phyloP scores from a whole-genome alignment of 2,797 vertebrate species.

The Dipus sagitta region DNA sequence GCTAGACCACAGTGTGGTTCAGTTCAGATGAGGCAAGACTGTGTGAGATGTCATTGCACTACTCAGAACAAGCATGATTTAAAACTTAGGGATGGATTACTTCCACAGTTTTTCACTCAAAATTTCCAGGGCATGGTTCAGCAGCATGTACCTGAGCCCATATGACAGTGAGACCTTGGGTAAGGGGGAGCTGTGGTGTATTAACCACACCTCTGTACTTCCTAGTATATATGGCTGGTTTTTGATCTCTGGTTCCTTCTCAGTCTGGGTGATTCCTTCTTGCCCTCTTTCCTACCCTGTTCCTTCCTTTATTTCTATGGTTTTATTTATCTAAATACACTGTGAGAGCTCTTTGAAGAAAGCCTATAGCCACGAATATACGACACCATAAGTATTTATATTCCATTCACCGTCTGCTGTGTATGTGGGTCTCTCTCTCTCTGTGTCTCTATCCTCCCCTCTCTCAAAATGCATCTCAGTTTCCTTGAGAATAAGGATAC shows the following conservation, averaged over 20 bases:
- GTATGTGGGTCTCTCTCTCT: not conserved
- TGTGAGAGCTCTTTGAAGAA: conserved; percentile 29
- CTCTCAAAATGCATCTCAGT: conserved; percentile 22
- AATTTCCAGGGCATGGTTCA: too few species aligned
- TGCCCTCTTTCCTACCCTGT: not conserved
- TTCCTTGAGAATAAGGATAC: conserved; percentile 37
- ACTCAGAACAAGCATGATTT: too few species aligned
- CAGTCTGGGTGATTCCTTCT: not conserved
- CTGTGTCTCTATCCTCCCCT: not conserved
- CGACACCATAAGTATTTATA: not conserved
- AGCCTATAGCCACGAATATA: not conserved
- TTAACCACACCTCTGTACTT: not conserved
- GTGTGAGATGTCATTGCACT: too few species aligned
- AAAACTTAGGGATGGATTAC: too few species aligned
- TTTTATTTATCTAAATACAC: not conserved
- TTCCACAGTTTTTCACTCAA: too few species aligned
- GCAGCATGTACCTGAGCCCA: too few species aligned
- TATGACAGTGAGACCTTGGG: not conserved
- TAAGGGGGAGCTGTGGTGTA: too few species aligned
- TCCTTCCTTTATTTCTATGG: not conserved
- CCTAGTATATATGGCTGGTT: not conserved
- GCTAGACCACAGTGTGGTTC: too few species aligned
- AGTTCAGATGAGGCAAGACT: too few species aligned
- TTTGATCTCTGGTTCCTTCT: not conserved
- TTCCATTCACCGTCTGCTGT: not conserved